These are phyloP conservation scores for Anoplophora glabripennis DNA, from an alignment of 1,140 invertebrate species.

Conservation along the genomic window DNA sequence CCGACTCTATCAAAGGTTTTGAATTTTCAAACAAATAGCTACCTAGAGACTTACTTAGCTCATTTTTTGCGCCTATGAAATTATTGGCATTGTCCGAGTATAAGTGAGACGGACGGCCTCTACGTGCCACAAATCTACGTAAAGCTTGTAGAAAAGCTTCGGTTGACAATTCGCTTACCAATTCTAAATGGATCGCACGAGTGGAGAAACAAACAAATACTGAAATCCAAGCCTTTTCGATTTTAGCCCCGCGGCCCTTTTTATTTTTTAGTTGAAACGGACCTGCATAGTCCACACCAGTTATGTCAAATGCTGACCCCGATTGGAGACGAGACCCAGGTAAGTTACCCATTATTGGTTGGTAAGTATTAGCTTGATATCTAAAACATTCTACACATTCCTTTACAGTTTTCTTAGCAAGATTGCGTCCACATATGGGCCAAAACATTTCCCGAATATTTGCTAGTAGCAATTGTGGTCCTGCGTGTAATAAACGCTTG, in stretches of 20 bases:
- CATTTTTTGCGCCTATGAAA: conserved; percentile 26
- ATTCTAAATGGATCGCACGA: conserved; percentile 39
- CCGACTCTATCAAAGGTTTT: conserved; percentile 43
- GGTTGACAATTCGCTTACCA: conserved; percentile 30
- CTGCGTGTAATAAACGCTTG: too few relatives aligned
- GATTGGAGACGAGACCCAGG: conserved; percentile 1
- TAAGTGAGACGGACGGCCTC: conserved; percentile 24
- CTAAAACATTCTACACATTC: conserved; percentile 27
- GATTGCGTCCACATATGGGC: conserved; percentile 23
- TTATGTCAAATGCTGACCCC: conserved; percentile 29
- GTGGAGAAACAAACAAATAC: conserved; percentile 19
- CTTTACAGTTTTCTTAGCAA: conserved; percentile 18
- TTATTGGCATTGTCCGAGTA: conserved; percentile 39
- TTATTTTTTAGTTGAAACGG: conserved; percentile 30
- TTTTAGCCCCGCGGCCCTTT: conserved; percentile 8
- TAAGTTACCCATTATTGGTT: conserved; percentile 24
- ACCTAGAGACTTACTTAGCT: conserved; percentile 43
- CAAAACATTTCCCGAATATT: too few relatives aligned
- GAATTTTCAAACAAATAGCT: conserved; percentile 45
- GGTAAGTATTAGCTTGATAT: not conserved
- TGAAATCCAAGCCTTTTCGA: conserved; percentile 32
- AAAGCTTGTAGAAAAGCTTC: conserved; percentile 31
- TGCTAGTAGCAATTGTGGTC: too few relatives aligned
- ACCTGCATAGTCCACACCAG: conserved; percentile 42
- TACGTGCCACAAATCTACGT: conserved; percentile 34